Evolutionary conservation across 2,113 vertebrate genomes (phyloP).

Genomic region (Oophaga pumilio): DNA sequence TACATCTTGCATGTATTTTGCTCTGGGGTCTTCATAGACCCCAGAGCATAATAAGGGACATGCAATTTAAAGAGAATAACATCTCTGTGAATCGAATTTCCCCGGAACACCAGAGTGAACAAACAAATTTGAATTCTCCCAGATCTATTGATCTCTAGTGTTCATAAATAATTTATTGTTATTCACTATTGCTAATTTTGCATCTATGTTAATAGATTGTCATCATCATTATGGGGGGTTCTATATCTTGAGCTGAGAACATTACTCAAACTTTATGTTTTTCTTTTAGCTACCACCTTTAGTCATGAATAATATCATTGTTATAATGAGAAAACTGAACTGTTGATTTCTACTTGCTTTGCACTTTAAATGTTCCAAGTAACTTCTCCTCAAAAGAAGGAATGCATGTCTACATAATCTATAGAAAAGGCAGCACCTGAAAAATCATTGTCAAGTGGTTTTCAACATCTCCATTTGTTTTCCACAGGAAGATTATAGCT

Average conservation of each 20-base stretch:
- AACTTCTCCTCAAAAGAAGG: neutral
- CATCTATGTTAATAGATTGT: neutral
- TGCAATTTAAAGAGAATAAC: no score
- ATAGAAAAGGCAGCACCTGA: neutral
- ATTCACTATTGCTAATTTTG: no score
- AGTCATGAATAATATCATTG: neutral
- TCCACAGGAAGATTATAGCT: conserved; percentile 12
- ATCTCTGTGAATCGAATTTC: no score
- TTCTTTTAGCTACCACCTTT: neutral
- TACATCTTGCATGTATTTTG: no score
- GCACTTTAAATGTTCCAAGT: no score
- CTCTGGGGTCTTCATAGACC: no score
- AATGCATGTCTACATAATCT: neutral
- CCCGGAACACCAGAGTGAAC: no score
- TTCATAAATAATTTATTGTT: no score
- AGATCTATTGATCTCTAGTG: no score
- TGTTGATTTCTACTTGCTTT: neutral
- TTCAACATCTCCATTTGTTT: conserved; percentile 4
- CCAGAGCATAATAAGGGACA: no score
- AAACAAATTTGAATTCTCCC: no score
- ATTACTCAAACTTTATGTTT: neutral
- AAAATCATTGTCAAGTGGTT: conserved; percentile 18
- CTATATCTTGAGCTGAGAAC: neutral
- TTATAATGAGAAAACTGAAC: neutral
- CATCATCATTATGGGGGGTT: neutral